These are phyloP conservation scores for Alentia gelatinosa DNA, from an alignment of 2,888 invertebrate species.

Conservation along the genomic window DNA sequence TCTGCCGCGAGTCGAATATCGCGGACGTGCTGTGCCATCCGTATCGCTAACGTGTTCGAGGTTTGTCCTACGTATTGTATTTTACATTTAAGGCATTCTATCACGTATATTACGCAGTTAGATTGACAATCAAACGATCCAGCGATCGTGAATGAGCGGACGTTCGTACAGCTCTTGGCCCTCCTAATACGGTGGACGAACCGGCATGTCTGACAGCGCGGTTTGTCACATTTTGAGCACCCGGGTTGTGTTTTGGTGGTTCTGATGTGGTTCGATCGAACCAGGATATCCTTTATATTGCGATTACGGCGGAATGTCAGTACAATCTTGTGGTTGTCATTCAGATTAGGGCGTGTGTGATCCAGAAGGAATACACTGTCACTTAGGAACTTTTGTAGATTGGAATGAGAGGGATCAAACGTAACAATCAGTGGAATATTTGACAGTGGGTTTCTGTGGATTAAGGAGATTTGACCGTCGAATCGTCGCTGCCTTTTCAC, in stretches of 20 bases:
- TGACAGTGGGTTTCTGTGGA: background rate
- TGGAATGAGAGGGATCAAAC: background rate
- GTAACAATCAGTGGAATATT: background rate
- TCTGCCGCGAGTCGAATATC: too few species aligned
- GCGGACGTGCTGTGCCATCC: too few species aligned
- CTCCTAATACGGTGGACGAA: background rate
- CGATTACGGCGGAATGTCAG: background rate
- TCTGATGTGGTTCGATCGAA: background rate
- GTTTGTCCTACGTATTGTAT: too few species aligned
- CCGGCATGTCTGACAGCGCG: background rate
- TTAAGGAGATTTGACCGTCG: background rate
- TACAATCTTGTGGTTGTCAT: background rate
- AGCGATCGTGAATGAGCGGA: background rate
- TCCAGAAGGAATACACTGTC: background rate
- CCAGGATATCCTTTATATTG: background rate
- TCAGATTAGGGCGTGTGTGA: background rate
- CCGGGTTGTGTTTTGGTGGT: background rate
- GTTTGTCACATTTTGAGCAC: background rate
- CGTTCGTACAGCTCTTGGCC: background rate
- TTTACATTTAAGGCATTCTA: too few species aligned
- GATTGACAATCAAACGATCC: too few species aligned
- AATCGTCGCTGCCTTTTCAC: background rate
- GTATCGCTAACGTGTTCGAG: too few species aligned
- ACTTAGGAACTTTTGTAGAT: background rate
- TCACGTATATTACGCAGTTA: too few species aligned